Conservation (phyloP, 2,888 invertebrate species). For the Psylliodes chrysocephalus region DNA sequence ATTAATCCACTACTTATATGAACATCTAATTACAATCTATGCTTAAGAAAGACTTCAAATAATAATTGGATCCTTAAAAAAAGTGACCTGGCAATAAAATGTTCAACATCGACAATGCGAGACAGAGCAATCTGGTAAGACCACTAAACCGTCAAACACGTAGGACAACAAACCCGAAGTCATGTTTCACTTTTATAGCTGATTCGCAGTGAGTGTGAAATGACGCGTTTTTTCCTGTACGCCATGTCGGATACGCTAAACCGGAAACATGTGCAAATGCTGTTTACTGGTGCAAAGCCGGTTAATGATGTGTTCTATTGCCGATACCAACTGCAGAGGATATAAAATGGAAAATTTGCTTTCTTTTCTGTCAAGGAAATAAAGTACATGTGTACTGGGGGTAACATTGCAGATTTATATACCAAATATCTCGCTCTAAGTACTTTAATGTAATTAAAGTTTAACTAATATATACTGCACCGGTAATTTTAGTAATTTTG, state of each 20-base stretch:
- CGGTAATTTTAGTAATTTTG: no score
- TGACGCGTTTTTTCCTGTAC: slow-evolving; percentile 31
- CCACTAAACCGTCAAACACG: slow-evolving; percentile 29
- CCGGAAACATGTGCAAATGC: slow-evolving; percentile 33
- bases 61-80: slow-evolving; percentile 19
- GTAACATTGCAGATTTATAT: neutral
- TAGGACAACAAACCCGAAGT: slow-evolving; percentile 31
- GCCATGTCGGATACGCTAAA: slow-evolving; percentile 1
- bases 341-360: slow-evolving; percentile 11
- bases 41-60: no score
- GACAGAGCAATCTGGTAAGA: slow-evolving; percentile 21
- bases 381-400: neutral
- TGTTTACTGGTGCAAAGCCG: slow-evolving; percentile 26
- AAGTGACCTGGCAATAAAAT: slow-evolving; percentile 18
- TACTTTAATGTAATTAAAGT: no score
- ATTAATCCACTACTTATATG: no score
- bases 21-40: no score
- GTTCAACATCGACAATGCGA: slow-evolving; percentile 13
- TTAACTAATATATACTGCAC: no score
- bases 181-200: slow-evolving; percentile 33
- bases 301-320: slow-evolving; percentile 32
- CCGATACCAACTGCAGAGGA: slow-evolving; percentile 25
- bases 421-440: no score
- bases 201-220: slow-evolving; percentile 33
- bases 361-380: neutral